Evolutionary conservation across 2,797 vertebrate genomes (phyloP), one percentile per base, ranked within the genome.

Genomic region (Pseudomugil tenellus): DNA sequence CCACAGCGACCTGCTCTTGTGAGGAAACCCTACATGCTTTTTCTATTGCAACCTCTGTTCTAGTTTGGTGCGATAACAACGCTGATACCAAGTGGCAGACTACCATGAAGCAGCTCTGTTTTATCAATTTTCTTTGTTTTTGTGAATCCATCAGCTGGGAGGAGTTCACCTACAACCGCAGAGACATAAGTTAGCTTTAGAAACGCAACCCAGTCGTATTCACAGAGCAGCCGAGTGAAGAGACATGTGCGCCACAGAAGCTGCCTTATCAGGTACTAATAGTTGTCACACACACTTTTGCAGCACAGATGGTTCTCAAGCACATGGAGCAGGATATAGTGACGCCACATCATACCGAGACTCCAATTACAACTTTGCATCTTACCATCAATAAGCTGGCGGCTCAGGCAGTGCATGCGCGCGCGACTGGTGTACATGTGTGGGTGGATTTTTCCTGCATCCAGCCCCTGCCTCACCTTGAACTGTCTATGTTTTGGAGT

Each of bases 391-490:
- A 59, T 28, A 48, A 43, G 62, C 4, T 13, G 16, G 70, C 32
- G 64, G 51, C 77, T 52, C 57, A 41, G 72, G 26, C 63, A 34
- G 41, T 11, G 2, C 23, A 1, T 51, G 23, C 48, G 28, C 35
- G 16, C 3, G 3, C 48, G 11, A 48, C 19, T 56, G 31, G 3
- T 73, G 37, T 63, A 32, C 54, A 28, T 67, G 63, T 17, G 41
- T 23, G 43, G 48, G 28, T 35, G 17, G 43, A 10, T 64, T 39
- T 29, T 41, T 41, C 64, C 67, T 67, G 79, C 73, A 69, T 81
- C 81, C 80, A 62, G 68, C 61, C 29, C 52, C 80, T 70, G 81
- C 80, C 93, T 93, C 92, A 95, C 93, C 94, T 94, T 93, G 79
- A 93, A 95, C 70, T 72, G 83, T 21, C 74, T 79, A 70, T 84